Evolutionary conservation across 2,797 vertebrate species (phyloP).

Genomic region (Setipinna tenuifilis): DNA sequence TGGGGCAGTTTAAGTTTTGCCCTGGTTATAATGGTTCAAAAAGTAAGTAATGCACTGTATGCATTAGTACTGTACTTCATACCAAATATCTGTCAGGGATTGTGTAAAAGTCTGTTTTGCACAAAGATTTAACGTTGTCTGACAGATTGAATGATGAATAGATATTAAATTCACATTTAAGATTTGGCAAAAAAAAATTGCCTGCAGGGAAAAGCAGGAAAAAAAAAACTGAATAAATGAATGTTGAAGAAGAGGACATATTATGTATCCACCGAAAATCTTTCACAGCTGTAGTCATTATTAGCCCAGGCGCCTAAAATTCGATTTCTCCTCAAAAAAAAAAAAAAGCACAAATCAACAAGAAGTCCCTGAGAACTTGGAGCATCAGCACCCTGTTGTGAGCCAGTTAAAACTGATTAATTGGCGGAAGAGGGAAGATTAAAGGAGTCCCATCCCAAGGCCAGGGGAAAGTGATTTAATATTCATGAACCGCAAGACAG

Average conservation of each 20-base stretch:
- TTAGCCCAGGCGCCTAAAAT: slow-evolving; percentile 30
- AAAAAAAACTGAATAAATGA: neutral
- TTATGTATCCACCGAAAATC: slow-evolving; percentile 26
- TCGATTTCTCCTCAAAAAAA: slow-evolving; percentile 26
- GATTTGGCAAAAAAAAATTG: neutral
- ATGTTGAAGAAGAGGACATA: neutral
- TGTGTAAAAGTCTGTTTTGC: neutral
- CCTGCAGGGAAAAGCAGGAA: neutral
- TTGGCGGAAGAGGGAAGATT: slow-evolving; percentile 71
- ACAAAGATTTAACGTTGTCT: neutral
- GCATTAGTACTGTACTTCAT: neutral
- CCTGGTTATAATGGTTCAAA: neutral
- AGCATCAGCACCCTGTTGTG: slow-evolving; percentile 62
- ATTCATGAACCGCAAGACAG: slow-evolving; percentile 69
- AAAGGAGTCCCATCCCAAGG: slow-evolving; percentile 67
- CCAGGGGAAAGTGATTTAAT: slow-evolving; percentile 67
- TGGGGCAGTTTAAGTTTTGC: neutral
- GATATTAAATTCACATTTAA: neutral
- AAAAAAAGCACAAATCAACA: slow-evolving; percentile 52
- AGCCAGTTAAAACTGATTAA: slow-evolving; percentile 71
- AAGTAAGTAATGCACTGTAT: neutral
- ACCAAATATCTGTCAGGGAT: slow-evolving; percentile 10
- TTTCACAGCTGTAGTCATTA: slow-evolving; percentile 35
- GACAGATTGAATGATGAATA: neutral
- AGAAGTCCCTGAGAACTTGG: slow-evolving; percentile 41